Base-by-base conservation (phyloP, 2,888 invertebrate species). In the Tanytarsus gracilentus region DNA sequence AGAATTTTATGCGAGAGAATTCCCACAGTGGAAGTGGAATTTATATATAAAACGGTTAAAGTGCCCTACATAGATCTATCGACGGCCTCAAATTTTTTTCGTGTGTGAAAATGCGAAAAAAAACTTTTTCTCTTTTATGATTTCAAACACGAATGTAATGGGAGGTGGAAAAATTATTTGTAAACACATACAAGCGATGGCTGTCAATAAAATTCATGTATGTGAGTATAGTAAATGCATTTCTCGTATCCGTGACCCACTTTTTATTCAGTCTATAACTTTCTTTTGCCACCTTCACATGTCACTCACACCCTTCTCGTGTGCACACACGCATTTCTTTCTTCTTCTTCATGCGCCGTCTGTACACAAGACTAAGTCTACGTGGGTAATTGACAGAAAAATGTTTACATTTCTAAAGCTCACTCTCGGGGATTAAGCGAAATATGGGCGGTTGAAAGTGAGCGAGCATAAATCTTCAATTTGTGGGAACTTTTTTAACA, bases 301-400 rank as follows among this genome's bases (percentile, higher is more conserved):
- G 16, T 14, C 44, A 9, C 44, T 44, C 16, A 23, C 44, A 36
- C 16, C 36, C 36, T 14, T 33, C 14, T 16, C 14, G 14, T 36
- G n/a, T 16, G 1, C 36, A n/a, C 36, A 36, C n/a, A n/a, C n/a
- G n/a, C n/a, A n/a, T n/a, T n/a, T n/a, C n/a, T n/a, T 44, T 44
- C 44, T 8, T 11, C 23, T 23, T 4, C 18, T 18, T 14, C 21
- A 44, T 9, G n/a, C 9, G 33, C 33, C n/a, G 9, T 23, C 8
- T 21, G 3, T 23, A 23, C 21, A 44, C 11, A 18, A 9, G 18
- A 33, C 9, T 11, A 33, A 33, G 33, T 9, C 33, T 23, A 9
- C 18, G 23, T 44, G 55, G 36, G 25, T 56, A 39, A 56, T 56
- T 56, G 55, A 56, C 55, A 56, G 55, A 40, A 25, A 56, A 56